phyloP scores from a whole-genome alignment of 2,888 invertebrate species.

The Escarpia spicata region DNA sequence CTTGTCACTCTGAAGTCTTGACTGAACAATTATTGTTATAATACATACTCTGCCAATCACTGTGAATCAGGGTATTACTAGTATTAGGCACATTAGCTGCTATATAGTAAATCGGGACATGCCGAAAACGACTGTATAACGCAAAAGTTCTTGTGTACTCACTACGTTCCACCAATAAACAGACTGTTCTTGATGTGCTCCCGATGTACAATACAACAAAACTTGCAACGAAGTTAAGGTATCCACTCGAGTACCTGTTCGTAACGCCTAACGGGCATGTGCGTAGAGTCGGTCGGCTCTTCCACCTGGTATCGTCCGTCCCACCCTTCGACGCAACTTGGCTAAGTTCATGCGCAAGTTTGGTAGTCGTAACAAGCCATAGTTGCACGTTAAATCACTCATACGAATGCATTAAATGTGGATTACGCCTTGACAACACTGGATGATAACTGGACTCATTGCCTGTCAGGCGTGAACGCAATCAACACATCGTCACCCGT shows the following conservation, averaged over 20 bases:
- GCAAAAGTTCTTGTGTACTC: not conserved
- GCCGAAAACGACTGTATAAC: too few relatives aligned
- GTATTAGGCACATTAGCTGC: too few relatives aligned
- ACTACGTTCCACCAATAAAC: not conserved
- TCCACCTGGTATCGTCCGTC: not conserved
- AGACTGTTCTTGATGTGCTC: not conserved
- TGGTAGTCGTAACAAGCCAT: not conserved
- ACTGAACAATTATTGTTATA: too few relatives aligned
- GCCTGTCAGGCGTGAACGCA: not conserved
- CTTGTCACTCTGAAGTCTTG: too few relatives aligned
- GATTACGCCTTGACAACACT: not conserved
- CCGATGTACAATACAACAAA: not conserved
- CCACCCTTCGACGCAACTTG: not conserved
- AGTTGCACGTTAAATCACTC: not conserved
- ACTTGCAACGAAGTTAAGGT: not conserved
- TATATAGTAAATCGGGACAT: too few relatives aligned
- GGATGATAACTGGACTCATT: not conserved
- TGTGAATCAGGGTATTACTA: too few relatives aligned
- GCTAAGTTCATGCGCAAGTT: not conserved
- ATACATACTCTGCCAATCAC: too few relatives aligned
- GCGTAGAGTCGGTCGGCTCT: not conserved
- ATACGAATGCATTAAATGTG: not conserved
- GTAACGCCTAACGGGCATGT: not conserved
- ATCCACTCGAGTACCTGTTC: not conserved
- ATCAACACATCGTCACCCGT: not conserved